Base-by-base conservation (phyloP, 2,797 vertebrate species). In the Sebastes hopkinsi region DNA sequence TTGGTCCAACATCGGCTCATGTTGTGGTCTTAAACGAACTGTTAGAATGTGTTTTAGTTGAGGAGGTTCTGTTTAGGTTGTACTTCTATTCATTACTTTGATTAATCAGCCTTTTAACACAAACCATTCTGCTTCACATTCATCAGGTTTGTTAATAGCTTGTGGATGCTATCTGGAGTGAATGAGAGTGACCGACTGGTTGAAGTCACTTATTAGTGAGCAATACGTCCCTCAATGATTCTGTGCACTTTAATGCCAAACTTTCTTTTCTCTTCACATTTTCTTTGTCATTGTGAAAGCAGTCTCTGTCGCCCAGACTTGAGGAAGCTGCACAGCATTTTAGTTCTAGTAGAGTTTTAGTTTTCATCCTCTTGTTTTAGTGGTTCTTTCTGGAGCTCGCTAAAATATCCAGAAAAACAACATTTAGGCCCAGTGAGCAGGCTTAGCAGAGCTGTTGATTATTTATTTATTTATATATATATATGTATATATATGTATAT, bases 171-270 rank as follows among this genome's bases (percentile, higher is more conserved):
- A 42, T 42, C 38, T 42, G 14, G 38, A 42, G 14, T 42, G 38
- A 42, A 42, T 42, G 38, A 42, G 5, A 42, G 38, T 42, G 38
- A 42, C 38, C 38, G 38, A 42, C 38, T 55, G 55, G 34, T 12
- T 52, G 34, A 73, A 69, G 32, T 66, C 66, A 20, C 8, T 12
- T 25, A 23, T 13, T 16, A 22, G 52, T 27, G 18, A 64, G 64
- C 77, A 80, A 64, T 60, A 68, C n/a, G 58, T 32, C 25, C 42
- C 42, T 58, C 29, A n/a, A 36, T 58, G 8, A 72, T 56, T 64
- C 16, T 73, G 46, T 70, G 76, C 67, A 64, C 67, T 84, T 77
- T 42, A 80, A 34, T 55, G 27, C 38, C 54, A 42, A 59, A 72
- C 23, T 38, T 65, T 18, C 6, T 55, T 10, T 25, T 25, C 62